Conservation (phyloP, 2,888 invertebrate genomes). For the Gibbula magus region DNA sequence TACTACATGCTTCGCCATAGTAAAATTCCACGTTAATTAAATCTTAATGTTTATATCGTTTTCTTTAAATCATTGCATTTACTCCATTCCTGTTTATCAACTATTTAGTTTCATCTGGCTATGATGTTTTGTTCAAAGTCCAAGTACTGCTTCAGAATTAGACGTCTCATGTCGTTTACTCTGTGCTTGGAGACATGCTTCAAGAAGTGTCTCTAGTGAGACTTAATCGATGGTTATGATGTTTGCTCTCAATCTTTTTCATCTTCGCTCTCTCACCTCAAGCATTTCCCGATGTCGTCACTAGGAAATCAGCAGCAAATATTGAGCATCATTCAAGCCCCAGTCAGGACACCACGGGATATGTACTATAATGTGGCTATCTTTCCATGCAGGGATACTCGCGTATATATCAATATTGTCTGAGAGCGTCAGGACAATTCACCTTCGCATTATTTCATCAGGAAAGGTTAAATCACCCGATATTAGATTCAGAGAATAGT, state of each 20-base stretch:
- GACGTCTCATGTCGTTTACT: neutral
- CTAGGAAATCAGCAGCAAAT: neutral
- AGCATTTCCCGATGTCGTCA: neutral
- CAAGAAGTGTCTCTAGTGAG: slow-evolving; percentile 7
- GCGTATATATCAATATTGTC: too few relatives aligned
- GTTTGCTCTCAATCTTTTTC: slow-evolving; percentile 18
- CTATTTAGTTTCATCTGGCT: too few relatives aligned
- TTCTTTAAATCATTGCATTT: neutral
- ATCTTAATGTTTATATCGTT: neutral
- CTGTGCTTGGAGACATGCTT: neutral
- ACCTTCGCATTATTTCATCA: too few relatives aligned
- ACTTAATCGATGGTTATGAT: neutral
- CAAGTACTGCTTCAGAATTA: neutral
- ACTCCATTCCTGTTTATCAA: too few relatives aligned
- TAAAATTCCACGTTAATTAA: too few relatives aligned
- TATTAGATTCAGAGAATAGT: too few relatives aligned
- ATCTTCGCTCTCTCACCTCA: slow-evolving; percentile 16
- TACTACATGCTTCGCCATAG: too few relatives aligned
- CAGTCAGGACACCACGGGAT: neutral
- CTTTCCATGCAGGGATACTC: too few relatives aligned
- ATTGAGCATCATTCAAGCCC: neutral
- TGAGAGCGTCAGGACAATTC: too few relatives aligned
- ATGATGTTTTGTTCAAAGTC: neutral
- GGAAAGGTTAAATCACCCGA: too few relatives aligned
- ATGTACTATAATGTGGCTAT: neutral